Conservation (phyloP, 2,888 invertebrate species). For the Leuctra nigra region DNA sequence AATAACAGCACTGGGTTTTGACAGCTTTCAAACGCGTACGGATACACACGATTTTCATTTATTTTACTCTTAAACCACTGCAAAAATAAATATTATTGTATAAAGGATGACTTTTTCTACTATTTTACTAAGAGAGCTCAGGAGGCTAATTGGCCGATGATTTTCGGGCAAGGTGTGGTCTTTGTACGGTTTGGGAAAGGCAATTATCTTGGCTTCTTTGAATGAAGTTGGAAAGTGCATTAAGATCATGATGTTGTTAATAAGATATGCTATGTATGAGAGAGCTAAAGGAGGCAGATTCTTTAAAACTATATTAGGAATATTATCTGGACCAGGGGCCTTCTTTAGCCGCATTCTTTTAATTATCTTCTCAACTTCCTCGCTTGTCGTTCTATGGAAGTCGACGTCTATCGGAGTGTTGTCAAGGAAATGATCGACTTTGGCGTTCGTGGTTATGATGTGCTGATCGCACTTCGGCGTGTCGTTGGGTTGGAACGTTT, state of each 20-base stretch:
- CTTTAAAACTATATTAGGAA: too few relatives aligned
- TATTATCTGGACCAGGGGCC: too few relatives aligned
- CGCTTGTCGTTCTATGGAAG: too few relatives aligned
- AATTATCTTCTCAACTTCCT: background rate
- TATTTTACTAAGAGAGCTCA: constrained; percentile 30
- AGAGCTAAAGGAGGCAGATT: background rate
- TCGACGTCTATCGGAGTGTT: too few relatives aligned
- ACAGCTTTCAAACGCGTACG: too few relatives aligned
- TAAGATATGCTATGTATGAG: background rate
- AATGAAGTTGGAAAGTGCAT: constrained; percentile 16
- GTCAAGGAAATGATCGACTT: background rate
- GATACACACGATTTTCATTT: too few relatives aligned
- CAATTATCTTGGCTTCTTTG: too few relatives aligned
- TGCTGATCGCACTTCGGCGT: background rate
- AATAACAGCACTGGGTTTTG: too few relatives aligned
- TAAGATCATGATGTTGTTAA: background rate
- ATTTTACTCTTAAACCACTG: too few relatives aligned
- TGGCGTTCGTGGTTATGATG: background rate
- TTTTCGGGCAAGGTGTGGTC: constrained; percentile 21
- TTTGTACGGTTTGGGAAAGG: constrained; percentile 32
- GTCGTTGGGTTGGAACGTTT: background rate
- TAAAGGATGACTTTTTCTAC: constrained; percentile 30
- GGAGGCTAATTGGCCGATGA: constrained; percentile 32
- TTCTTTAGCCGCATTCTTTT: background rate
- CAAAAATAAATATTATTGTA: too few relatives aligned